Evolutionary conservation across 2,113 vertebrate species (phyloP).

Genomic region (Anhinga rufa): DNA sequence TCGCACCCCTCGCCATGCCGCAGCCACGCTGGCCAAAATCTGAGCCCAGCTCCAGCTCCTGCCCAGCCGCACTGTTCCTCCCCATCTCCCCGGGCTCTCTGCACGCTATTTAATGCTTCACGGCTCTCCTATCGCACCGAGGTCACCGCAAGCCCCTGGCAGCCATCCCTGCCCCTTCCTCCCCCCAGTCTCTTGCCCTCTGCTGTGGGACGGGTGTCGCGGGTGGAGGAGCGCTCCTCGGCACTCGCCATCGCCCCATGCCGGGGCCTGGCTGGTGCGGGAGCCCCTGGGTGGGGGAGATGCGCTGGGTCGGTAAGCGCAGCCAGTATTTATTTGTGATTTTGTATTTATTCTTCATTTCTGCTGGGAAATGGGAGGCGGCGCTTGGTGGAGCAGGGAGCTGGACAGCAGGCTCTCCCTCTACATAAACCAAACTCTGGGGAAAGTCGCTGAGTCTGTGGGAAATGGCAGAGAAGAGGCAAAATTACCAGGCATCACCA

Average conservation of each 20-base stretch:
- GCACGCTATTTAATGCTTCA: neutral
- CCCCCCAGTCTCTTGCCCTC: too few species aligned
- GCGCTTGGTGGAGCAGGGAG: neutral
- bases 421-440: neutral
- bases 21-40: neutral
- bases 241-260: neutral
- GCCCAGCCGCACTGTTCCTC: neutral
- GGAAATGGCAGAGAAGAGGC: neutral
- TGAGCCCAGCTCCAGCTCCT: neutral
- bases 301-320: too few species aligned
- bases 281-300: neutral
- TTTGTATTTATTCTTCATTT: neutral
- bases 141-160: neutral
- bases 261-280: neutral
- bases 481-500: neutral
- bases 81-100: neutral
- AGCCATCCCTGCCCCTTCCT: neutral
- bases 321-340: neutral
- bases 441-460: fast-evolving
- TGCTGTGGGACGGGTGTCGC: neutral
- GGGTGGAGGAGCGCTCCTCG: neutral
- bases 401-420: neutral
- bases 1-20: too few species aligned
- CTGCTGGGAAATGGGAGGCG: neutral
- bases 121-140: too few species aligned